These are phyloP conservation scores for Hoplias malabaricus DNA, from an alignment of 2,113 vertebrate species.

Conservation along the genomic window DNA sequence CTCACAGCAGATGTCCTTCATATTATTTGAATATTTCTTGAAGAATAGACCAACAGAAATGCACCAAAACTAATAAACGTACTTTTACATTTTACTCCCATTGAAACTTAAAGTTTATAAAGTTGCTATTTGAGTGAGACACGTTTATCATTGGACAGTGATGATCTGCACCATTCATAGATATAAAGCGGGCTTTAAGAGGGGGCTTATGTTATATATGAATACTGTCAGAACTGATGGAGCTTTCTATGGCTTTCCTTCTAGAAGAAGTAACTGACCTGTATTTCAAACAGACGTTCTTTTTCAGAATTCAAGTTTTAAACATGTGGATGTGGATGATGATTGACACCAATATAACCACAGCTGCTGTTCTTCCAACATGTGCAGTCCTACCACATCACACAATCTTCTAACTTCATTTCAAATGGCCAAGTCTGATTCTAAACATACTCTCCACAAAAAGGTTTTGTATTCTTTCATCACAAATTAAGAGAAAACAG, in stretches of 20 bases:
- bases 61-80: too few species aligned
- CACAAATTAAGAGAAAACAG: not conserved
- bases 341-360: not conserved
- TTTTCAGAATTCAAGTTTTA: not conserved
- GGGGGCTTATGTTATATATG: too few species aligned
- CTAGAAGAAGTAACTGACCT: not conserved
- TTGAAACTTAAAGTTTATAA: too few species aligned
- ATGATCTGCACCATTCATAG: too few species aligned
- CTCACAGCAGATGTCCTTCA: too few species aligned
- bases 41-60: too few species aligned
- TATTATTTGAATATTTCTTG: too few species aligned
- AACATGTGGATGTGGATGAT: conserved; percentile 1
- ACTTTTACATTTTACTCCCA: too few species aligned
- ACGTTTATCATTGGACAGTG: too few species aligned
- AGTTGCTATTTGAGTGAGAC: too few species aligned
- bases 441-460: not conserved
- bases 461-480: not conserved
- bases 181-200: not conserved
- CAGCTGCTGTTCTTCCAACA: not conserved
- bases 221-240: not conserved
- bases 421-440: not conserved
- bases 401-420: not conserved
- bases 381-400: not conserved
- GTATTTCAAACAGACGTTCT: not conserved
- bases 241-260: not conserved